These are phyloP conservation scores for Sinhomidia bicolor DNA, from an alignment of 2,888 invertebrate genomes.

Conservation along the genomic window DNA sequence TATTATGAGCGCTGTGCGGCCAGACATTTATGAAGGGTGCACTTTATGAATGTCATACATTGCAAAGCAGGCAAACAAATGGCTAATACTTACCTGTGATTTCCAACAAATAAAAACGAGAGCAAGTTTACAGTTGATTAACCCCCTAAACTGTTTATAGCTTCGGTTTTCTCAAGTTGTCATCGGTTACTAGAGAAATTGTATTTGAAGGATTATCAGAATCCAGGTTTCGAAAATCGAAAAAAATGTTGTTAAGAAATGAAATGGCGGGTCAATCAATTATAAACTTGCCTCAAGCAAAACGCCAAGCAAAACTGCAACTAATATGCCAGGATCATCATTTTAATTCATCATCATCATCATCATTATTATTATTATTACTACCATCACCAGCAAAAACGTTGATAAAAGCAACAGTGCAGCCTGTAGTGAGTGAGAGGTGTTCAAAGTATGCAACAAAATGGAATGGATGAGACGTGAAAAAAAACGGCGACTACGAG, in stretches of 20 bases:
- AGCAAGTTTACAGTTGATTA: no score
- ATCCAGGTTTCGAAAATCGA: no score
- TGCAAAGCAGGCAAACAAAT: not conserved
- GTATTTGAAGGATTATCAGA: no score
- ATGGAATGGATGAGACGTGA: constrained; percentile 6
- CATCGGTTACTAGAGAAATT: no score
- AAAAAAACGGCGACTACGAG: not conserved
- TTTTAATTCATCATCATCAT: not conserved
- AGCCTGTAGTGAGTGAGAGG: not conserved
- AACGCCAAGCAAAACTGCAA: not conserved
- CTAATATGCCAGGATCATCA: not conserved
- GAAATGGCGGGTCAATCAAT: no score
- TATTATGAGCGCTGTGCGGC: not conserved
- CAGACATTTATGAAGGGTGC: not conserved
- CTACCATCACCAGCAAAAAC: not conserved
- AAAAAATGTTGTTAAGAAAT: no score
- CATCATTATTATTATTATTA: not conserved
- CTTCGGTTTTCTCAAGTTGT: no score
- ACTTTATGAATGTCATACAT: constrained; percentile 17
- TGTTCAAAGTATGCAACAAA: constrained; percentile 8
- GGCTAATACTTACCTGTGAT: no score
- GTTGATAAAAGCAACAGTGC: not conserved
- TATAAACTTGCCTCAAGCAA: no score
- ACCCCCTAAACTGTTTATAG: no score
- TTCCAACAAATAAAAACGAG: no score